Evolutionary conservation across 92 coral and sea anemone genomes (phyloP), one percentile per base, ranked within the genome.

Genomic region (Palythoa grandis): DNA sequence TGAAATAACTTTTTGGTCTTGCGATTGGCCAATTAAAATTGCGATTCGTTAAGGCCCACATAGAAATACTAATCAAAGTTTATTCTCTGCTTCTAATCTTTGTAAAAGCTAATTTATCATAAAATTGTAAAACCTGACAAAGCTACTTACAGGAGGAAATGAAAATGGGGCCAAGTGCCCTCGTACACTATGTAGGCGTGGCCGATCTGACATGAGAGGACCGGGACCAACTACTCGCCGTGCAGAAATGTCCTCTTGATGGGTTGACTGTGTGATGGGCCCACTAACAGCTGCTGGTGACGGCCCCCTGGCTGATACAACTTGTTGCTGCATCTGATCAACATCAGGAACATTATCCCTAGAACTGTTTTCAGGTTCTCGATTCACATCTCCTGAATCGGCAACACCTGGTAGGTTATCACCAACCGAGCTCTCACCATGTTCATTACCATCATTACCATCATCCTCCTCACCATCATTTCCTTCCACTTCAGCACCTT

Each of bases 111-210:
- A 24, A 16, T n/a, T n/a, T 8, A 4, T 23, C 50, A 29, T 10
- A 24, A 65, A 68, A 29, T 17, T 19, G 11, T 38, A 15, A 11
- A 38, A 29, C 35, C 35, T 29, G 65, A 15, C 5, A 53, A 17
- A n/a, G 35, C 47, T 38, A 20, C 95, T 85, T 53, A 96, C 98
- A 83, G 91, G 98, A 23, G 96, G 88, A 77, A 96, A 94, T n/a
- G 98, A 95, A 83, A 96, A 96, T 0, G 98, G 98, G 29, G 98
- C 95, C 77, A 96, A 80, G 78, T 95, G 96, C 20, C 98, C 93
- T 88, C 95, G 91, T 19, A 90, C 91, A 83, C 88, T 89, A 56
- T 91, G 87, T 43, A 91, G 88, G 22, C 94, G 89, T 29, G 89
- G 87, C 82, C 93, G 76, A 77, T 90, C 93, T 70, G 86, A 80